Percentiles rank a stretch among this genome's conserved stretches.
Evolutionary conservation across 2,797 vertebrate species (phyloP).

Genomic region (Chelmon rostratus): DNA sequence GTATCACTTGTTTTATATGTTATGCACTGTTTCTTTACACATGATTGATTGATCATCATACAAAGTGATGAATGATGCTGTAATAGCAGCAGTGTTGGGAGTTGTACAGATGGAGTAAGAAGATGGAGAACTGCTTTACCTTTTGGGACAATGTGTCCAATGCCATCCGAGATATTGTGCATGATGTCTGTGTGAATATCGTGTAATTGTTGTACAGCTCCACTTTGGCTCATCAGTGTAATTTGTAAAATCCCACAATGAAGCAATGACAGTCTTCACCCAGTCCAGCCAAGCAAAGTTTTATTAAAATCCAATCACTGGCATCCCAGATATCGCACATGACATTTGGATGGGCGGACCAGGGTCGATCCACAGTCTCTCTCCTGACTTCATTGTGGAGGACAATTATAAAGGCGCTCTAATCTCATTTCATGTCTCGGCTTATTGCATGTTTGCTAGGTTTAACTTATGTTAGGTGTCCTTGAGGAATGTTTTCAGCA

Average conservation of each 20-base stretch:
- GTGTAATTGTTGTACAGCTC: conserved; percentile 10
- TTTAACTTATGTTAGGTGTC: conserved; percentile 30
- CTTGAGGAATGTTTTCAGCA: conserved; percentile 36
- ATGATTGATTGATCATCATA: not conserved
- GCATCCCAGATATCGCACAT: conserved; percentile 35
- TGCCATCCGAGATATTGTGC: not conserved
- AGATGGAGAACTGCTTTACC: not conserved
- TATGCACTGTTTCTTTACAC: no score
- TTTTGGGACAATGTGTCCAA: not conserved
- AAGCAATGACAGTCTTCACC: conserved; percentile 36
- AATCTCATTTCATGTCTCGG: conserved; percentile 43
- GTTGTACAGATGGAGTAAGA: not conserved
- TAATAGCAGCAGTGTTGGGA: no score
- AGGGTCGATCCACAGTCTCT: conserved; percentile 27
- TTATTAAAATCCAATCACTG: conserved; percentile 65
- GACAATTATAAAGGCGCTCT: conserved; percentile 49
- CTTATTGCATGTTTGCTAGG: conserved; percentile 21
- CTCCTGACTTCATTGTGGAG: conserved; percentile 32
- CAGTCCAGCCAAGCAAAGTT: conserved; percentile 15
- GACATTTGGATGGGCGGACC: conserved; percentile 56
- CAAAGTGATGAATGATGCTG: not conserved
- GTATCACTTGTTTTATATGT: not conserved
- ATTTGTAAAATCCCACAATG: conserved; percentile 58
- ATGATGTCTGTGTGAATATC: conserved; percentile 4
- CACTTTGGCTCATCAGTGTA: conserved; percentile 19